A percentile compares a stretch with the other conserved stretches of the same genome.
Conservation (phyloP, 2,113 vertebrate species). For the Hylia prasina region DNA sequence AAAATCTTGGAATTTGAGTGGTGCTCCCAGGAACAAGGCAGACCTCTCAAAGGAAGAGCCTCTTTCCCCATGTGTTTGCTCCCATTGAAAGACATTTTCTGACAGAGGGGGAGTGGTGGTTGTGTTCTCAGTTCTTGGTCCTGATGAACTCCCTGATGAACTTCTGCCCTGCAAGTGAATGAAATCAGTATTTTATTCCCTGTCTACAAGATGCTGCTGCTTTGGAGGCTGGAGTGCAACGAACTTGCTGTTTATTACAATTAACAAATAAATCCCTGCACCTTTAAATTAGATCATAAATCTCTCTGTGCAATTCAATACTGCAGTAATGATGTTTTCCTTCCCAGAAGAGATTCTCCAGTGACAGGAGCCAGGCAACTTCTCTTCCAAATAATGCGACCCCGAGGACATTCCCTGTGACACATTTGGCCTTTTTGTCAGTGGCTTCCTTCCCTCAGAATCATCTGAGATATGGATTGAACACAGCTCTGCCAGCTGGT, state of each 20-base stretch:
- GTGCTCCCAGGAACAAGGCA: background rate
- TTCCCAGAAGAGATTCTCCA: constrained; percentile 47
- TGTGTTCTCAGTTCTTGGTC: background rate
- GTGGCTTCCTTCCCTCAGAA: background rate
- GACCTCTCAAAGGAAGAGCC: background rate
- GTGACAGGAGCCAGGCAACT: background rate
- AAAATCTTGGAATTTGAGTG: background rate
- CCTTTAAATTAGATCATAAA: constrained; percentile 73
- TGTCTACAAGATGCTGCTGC: constrained; percentile 28
- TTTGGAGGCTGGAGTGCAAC: constrained; percentile 64
- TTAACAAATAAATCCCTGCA: constrained; percentile 70
- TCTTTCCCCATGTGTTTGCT: background rate
- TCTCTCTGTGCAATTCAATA: constrained; percentile 66
- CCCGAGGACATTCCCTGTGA: background rate
- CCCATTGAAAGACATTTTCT: background rate
- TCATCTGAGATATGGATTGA: background rate
- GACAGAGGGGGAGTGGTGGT: background rate
- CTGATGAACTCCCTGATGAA: background rate
- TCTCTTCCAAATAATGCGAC: background rate
- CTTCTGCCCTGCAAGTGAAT: constrained; percentile 49
- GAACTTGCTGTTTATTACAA: constrained; percentile 72
- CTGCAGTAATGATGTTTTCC: constrained; percentile 39
- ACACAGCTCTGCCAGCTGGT: background rate
- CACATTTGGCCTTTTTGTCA: background rate
- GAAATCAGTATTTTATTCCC: constrained; percentile 64